phyloP scores from a whole-genome alignment of 1,140 invertebrate genomes.

The Macrostomum lignano region DNA sequence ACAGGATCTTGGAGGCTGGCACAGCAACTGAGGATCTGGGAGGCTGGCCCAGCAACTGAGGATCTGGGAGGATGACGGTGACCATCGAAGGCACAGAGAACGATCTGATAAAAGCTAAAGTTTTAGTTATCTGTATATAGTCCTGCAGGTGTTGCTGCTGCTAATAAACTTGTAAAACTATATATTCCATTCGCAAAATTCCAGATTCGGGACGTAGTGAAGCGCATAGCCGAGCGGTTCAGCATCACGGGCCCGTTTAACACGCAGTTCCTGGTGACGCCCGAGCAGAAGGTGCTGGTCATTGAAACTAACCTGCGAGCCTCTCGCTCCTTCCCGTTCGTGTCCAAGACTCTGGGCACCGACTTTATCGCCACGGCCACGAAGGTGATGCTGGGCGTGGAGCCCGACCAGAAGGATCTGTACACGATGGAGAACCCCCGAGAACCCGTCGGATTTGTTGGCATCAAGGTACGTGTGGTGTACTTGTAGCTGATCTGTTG shows the following conservation, averaged over 20 bases:
- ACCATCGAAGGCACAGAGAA: no score
- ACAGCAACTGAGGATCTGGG: no score
- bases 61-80: no score
- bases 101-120: no score
- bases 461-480: no score
- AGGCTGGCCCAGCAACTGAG: no score
- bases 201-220: conserved; percentile 11
- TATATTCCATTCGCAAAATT: no score
- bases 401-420: conserved; percentile 7
- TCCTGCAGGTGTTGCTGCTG: no score
- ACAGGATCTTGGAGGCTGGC: no score
- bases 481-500: no score
- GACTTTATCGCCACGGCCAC: conserved; percentile 13
- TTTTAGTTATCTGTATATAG: conserved; percentile 8
- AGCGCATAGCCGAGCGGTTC: conserved; percentile 12
- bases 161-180: no score
- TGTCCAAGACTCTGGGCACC: conserved; percentile 13
- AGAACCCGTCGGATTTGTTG: conserved; percentile 12
- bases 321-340: conserved; percentile 12
- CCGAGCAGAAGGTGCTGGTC: conserved; percentile 23
- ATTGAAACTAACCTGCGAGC: conserved; percentile 14
- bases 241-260: conserved; percentile 13
- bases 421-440: conserved; percentile 12
- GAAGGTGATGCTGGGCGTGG: conserved; percentile 11
- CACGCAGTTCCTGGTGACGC: conserved; percentile 13